A percentile compares a stretch with the other conserved stretches of the same genome.
Evolutionary conservation across 2,113 vertebrate species (phyloP).

Genomic region (Sigmodon hispidus): DNA sequence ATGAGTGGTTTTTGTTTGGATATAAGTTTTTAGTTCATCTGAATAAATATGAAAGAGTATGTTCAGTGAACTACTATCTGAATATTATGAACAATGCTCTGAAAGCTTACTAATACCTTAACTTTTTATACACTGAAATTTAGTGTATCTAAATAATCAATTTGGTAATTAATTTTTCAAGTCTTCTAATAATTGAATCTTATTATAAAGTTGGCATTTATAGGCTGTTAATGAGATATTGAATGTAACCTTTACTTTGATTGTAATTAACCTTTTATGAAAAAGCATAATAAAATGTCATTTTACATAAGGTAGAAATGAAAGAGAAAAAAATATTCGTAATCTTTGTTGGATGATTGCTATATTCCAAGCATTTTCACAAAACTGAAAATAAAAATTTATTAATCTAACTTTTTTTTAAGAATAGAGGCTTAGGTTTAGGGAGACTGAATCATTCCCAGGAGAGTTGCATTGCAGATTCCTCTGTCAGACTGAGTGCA

Average conservation of each 20-base stretch:
- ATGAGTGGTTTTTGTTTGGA: neutral
- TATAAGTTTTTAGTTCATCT: neutral
- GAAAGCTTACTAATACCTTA: neutral
- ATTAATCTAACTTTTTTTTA: neutral
- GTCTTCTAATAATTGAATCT: neutral
- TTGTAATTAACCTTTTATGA: conserved; percentile 14
- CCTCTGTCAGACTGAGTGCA: neutral
- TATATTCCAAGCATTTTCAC: neutral
- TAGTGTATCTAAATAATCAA: neutral
- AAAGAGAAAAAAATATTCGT: neutral
- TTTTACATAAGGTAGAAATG: conserved; percentile 1
- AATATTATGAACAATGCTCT: neutral
- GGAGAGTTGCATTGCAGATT: neutral
- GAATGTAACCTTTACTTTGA: neutral
- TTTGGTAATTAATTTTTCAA: neutral
- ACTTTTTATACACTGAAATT: neutral
- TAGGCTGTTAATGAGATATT: neutral
- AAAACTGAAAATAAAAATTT: neutral
- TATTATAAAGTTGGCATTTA: neutral
- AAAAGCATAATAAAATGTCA: neutral
- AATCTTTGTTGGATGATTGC: neutral
- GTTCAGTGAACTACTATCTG: neutral
- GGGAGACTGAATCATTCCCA: neutral
- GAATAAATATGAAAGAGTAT: neutral
- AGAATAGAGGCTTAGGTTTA: neutral